Conservation (phyloP, 1,140 invertebrate species). For the Lepidurus arcticus region DNA sequence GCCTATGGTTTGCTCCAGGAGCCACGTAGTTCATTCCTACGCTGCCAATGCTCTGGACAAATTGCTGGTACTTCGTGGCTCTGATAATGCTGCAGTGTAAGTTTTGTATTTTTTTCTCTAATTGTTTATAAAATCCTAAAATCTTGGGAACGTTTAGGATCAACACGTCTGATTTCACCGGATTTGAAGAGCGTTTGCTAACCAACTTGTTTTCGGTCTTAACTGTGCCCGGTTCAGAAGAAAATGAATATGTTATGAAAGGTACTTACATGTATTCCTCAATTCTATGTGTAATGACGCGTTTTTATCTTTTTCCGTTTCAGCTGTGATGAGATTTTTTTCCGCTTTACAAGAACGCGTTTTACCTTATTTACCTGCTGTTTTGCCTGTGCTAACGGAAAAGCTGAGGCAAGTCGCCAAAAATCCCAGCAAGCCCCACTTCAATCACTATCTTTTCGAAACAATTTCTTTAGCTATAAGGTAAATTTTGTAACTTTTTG, state of each 20-base stretch:
- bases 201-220: constrained; percentile 68
- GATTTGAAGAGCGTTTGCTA: constrained; percentile 49
- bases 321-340: constrained; percentile 77
- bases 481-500: constrained; percentile 49
- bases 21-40: constrained; percentile 87
- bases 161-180: constrained; percentile 28
- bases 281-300: constrained; percentile 28
- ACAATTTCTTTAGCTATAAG: constrained; percentile 77
- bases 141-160: neutral
- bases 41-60: constrained; percentile 87
- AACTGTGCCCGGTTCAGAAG: constrained; percentile 63
- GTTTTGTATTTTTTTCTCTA: constrained; percentile 36
- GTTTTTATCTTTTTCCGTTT: constrained; percentile 46
- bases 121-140: constrained; percentile 5
- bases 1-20: constrained; percentile 63
- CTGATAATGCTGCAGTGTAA: constrained; percentile 53
- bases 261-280: constrained; percentile 47
- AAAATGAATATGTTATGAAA: constrained; percentile 98
- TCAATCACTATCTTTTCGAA: constrained; percentile 97
- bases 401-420: constrained; percentile 79
- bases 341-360: constrained; percentile 70
- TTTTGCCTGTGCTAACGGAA: constrained; percentile 75
- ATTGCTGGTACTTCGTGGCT: constrained; percentile 64
- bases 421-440: constrained; percentile 93
- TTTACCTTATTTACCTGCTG: constrained; percentile 68